Percentiles rank a stretch among this genome's conserved stretches.
Evolutionary conservation across 2,113 vertebrate species (phyloP).

Genomic region (Platichthys flesus): DNA sequence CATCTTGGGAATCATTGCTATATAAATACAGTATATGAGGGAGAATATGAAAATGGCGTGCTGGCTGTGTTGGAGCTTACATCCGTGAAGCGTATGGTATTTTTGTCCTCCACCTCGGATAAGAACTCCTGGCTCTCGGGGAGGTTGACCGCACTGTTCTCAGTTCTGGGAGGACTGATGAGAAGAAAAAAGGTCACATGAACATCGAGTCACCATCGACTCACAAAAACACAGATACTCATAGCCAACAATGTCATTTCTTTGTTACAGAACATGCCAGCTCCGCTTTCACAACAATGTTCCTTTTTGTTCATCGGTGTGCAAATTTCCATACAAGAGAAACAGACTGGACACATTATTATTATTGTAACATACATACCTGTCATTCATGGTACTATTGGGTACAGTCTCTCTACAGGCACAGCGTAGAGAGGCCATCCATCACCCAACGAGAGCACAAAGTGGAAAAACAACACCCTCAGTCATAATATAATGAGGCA

Average conservation of each 20-base stretch:
- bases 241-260: background rate
- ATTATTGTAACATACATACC: constrained; percentile 65
- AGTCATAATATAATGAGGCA: constrained; percentile 59
- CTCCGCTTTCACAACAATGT: background rate
- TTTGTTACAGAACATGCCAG: background rate
- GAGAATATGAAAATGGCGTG: too few relatives aligned
- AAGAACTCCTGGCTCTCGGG: constrained; percentile 89
- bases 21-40: too few relatives aligned
- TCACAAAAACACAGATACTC: background rate
- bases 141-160: constrained; percentile 78
- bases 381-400: constrained; percentile 77
- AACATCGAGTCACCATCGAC: background rate
- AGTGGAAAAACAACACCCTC: constrained; percentile 68
- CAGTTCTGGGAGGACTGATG: constrained; percentile 82
- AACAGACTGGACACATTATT: background rate
- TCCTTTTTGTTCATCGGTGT: background rate
- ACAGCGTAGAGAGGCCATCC: constrained; percentile 59
- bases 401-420: constrained; percentile 76
- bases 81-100: constrained; percentile 91
- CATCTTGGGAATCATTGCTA: too few relatives aligned
- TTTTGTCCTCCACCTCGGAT: constrained; percentile 85
- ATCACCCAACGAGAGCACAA: constrained; percentile 75
- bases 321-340: background rate
- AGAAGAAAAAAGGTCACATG: constrained; percentile 17
- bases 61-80: constrained; percentile 71